phyloP scores from a whole-genome alignment of 2,113 vertebrate species.

The Todiramphus saurophagus region DNA sequence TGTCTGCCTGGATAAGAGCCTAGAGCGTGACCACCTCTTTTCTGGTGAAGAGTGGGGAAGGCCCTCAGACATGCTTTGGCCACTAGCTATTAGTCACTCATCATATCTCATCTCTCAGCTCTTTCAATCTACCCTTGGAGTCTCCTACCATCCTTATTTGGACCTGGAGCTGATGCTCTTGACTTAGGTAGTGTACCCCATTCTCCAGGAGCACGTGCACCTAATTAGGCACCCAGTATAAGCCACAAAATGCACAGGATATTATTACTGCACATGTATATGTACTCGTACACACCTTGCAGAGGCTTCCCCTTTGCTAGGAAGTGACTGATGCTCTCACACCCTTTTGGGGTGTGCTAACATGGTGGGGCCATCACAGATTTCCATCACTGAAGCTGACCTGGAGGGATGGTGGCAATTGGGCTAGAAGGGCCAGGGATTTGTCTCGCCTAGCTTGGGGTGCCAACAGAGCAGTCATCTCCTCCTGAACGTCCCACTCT shows the following conservation, averaged over 20 bases:
- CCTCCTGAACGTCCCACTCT: background rate
- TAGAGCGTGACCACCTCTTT: background rate
- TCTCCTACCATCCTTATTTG: background rate
- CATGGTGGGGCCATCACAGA: background rate
- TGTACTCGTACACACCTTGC: rapidly evolving
- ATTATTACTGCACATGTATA: background rate
- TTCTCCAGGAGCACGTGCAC: background rate
- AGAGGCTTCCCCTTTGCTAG: background rate
- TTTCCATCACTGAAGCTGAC: background rate
- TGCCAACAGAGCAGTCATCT: background rate
- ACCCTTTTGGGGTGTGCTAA: background rate
- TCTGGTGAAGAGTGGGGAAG: background rate
- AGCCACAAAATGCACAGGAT: background rate
- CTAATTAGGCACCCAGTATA: background rate
- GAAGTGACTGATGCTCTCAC: background rate
- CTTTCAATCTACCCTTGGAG: background rate
- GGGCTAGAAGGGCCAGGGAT: background rate
- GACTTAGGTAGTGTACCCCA: background rate
- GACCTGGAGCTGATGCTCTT: background rate
- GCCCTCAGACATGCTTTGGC: rapidly evolving
- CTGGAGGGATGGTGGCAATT: background rate
- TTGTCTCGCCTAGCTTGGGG: background rate
- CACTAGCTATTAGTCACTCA: background rate
- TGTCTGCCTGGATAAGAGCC: background rate
- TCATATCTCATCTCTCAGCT: background rate